A percentile compares a stretch with the other conserved stretches of the same genome.
Evolutionary conservation across 1,140 invertebrate species (phyloP).

Genomic region (Zaprionus kolodkinae): DNA sequence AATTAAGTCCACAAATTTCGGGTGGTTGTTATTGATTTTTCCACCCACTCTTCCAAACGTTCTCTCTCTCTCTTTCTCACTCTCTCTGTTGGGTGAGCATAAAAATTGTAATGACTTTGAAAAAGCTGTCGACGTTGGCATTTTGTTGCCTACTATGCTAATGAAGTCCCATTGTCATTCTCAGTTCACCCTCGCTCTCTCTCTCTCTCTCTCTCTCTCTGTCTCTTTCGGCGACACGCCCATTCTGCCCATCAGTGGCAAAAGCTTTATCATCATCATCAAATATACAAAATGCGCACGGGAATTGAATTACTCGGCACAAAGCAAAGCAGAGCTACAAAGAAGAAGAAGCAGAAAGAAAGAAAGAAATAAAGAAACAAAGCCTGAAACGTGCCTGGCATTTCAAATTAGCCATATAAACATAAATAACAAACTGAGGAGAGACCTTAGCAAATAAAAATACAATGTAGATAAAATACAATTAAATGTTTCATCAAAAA

Average conservation of each 20-base stretch:
- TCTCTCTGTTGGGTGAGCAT: background rate
- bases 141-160: slow-evolving; percentile 71
- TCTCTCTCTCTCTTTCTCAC: background rate
- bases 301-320: slow-evolving; percentile 60
- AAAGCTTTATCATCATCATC: slow-evolving; percentile 29
- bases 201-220: background rate
- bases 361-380: slow-evolving; percentile 19
- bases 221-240: slow-evolving; percentile 43
- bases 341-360: slow-evolving; percentile 31
- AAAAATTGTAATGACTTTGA: slow-evolving; percentile 31
- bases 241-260: slow-evolving; percentile 20
- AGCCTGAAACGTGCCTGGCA: slow-evolving; percentile 59
- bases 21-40: slow-evolving; percentile 49
- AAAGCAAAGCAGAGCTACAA: slow-evolving; percentile 25
- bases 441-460: slow-evolving; percentile 16
- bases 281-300: slow-evolving; percentile 15
- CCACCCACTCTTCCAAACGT: background rate
- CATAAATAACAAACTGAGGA: slow-evolving; percentile 43
- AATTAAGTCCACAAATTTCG: slow-evolving; percentile 40
- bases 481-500: background rate
- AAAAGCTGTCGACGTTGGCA: slow-evolving; percentile 49
- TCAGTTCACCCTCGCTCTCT: background rate
- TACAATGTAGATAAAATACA: slow-evolving; percentile 17
- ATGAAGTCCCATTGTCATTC: slow-evolving; percentile 66
- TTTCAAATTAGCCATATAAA: slow-evolving; percentile 64